These are phyloP conservation scores for Bombus pascuorum DNA, from an alignment of 1,140 invertebrate genomes.

Conservation along the genomic window DNA sequence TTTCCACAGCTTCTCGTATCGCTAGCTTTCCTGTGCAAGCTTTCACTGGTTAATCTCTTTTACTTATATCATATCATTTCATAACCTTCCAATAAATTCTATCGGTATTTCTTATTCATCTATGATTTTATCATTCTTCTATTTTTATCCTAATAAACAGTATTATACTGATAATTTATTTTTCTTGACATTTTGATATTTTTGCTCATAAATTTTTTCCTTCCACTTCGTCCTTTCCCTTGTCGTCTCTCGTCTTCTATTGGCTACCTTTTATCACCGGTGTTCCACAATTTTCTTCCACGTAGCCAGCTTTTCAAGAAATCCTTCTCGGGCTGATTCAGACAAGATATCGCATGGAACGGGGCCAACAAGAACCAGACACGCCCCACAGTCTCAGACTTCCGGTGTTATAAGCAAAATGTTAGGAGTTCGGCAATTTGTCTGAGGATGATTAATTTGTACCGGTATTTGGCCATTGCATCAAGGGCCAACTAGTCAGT, in stretches of 20 bases:
- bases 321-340: constrained; percentile 59
- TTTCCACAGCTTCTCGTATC: constrained; percentile 30
- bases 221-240: neutral
- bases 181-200: neutral
- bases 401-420: constrained; percentile 55
- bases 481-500: neutral
- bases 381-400: constrained; percentile 40
- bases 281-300: neutral
- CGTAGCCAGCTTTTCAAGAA: constrained; percentile 2
- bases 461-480: constrained; percentile 35
- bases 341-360: constrained; percentile 57
- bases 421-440: constrained; percentile 69
- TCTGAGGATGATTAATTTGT: constrained; percentile 75
- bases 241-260: neutral
- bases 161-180: neutral
- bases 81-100: neutral
- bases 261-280: neutral
- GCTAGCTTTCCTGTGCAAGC: neutral
- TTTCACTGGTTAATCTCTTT: neutral
- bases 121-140: neutral
- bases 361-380: constrained; percentile 59
- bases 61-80: neutral
- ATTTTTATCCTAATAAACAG: neutral
- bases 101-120: neutral
- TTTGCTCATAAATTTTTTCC: neutral